Conservation (phyloP, 2,797 vertebrate genomes). For the Protonibea diacanthus region DNA sequence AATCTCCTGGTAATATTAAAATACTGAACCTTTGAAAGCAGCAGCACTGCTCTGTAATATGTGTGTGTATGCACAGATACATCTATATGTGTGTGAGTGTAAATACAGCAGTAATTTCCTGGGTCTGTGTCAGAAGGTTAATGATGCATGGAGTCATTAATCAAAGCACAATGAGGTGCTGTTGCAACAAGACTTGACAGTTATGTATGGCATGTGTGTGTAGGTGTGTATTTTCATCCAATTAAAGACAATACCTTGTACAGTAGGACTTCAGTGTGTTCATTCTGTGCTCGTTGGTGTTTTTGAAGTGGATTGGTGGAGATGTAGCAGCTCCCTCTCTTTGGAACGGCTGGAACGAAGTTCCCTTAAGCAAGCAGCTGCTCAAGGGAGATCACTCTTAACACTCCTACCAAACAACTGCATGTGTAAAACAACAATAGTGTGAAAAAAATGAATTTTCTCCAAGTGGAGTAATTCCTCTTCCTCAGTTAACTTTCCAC, state of each 20-base stretch:
- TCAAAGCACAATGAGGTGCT: constrained; percentile 54
- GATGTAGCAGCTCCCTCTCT: no score
- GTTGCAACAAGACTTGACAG: constrained; percentile 36
- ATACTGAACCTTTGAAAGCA: constrained; percentile 20
- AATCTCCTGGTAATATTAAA: constrained; percentile 42
- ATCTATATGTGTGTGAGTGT: constrained; percentile 20
- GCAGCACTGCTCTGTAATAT: background rate
- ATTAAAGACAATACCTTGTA: background rate
- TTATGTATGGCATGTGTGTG: constrained; percentile 7
- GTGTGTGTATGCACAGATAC: background rate
- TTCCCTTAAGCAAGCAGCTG: no score
- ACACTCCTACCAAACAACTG: no score
- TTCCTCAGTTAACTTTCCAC: no score
- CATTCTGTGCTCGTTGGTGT: background rate
- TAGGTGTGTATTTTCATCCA: background rate
- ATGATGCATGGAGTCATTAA: constrained; percentile 61
- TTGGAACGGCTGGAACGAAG: no score
- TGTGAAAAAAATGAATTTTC: no score
- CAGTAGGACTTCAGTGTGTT: background rate
- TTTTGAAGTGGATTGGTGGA: background rate
- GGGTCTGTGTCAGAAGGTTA: constrained; percentile 58
- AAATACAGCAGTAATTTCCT: constrained; percentile 44
- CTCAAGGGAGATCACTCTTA: no score
- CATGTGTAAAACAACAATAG: no score
- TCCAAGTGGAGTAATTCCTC: no score